Conservation (phyloP, 2,888 invertebrate genomes). For the Parapristionchus giblindavisi region DNA sequence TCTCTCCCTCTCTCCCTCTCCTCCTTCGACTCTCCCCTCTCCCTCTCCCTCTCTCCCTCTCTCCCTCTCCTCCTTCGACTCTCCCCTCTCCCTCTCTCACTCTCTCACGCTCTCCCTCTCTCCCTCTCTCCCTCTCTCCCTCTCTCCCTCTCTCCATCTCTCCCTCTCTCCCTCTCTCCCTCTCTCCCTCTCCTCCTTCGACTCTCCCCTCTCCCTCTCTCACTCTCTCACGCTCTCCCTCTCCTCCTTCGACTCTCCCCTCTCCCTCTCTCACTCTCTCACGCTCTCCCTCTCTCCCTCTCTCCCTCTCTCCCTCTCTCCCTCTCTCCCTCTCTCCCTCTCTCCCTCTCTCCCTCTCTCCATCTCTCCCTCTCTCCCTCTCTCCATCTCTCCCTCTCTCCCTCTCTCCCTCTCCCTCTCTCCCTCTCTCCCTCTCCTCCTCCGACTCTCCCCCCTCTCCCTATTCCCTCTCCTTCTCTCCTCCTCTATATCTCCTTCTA, state of each 20-base stretch:
- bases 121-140: neutral
- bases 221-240: neutral
- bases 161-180: neutral
- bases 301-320: neutral
- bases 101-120: neutral
- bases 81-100: neutral
- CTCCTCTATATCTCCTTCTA: neutral
- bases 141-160: neutral
- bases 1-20: neutral
- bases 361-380: neutral
- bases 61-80: neutral
- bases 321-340: neutral
- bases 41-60: neutral
- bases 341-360: neutral
- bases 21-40: neutral
- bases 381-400: neutral
- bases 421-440: neutral
- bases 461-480: slow-evolving; percentile 7
- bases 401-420: neutral
- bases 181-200: no score
- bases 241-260: neutral
- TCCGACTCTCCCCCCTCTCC: neutral
- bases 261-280: neutral
- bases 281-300: neutral
- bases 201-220: neutral